Conservation (phyloP, 1,140 invertebrate species). For the Theocolax elegans region DNA sequence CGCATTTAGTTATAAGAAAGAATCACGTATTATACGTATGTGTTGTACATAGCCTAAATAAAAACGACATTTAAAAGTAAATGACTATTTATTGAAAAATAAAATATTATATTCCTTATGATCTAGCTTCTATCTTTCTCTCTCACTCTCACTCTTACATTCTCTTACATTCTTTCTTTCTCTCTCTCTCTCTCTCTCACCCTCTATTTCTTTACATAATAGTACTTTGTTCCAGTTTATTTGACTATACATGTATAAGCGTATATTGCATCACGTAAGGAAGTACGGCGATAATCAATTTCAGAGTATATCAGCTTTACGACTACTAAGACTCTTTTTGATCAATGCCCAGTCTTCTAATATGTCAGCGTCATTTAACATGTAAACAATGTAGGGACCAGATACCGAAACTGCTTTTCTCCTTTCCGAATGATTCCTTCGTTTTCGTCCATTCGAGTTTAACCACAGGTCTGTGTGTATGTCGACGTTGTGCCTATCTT, state of each 20-base stretch:
- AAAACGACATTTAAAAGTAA: slow-evolving; percentile 67
- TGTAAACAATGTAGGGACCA: slow-evolving; percentile 96
- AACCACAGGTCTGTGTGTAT: slow-evolving; percentile 78
- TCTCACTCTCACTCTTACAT: too few species aligned
- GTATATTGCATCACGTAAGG: neutral
- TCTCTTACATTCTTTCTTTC: too few species aligned
- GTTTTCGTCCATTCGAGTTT: slow-evolving; percentile 61
- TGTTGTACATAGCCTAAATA: slow-evolving; percentile 69
- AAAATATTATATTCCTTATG: neutral
- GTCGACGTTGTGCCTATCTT: slow-evolving; percentile 93
- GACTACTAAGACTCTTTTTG: slow-evolving; percentile 74
- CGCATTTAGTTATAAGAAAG: slow-evolving; percentile 62
- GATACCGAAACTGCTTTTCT: slow-evolving; percentile 90
- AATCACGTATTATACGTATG: slow-evolving; percentile 68
- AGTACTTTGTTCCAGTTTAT: neutral
- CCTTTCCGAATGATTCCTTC: slow-evolving; percentile 67
- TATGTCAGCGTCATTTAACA: slow-evolving; percentile 93
- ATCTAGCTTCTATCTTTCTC: neutral
- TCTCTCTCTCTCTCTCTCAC: too few species aligned
- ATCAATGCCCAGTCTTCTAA: slow-evolving; percentile 96
- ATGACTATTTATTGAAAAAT: slow-evolving; percentile 12
- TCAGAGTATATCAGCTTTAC: slow-evolving; percentile 61
- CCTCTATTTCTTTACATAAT: too few species aligned
- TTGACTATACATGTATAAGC: neutral
- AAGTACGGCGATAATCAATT: neutral